Percentiles rank a stretch among this genome's conserved stretches.
Conservation (phyloP, 2,888 invertebrate species). For the Gasteruption jaculator region DNA sequence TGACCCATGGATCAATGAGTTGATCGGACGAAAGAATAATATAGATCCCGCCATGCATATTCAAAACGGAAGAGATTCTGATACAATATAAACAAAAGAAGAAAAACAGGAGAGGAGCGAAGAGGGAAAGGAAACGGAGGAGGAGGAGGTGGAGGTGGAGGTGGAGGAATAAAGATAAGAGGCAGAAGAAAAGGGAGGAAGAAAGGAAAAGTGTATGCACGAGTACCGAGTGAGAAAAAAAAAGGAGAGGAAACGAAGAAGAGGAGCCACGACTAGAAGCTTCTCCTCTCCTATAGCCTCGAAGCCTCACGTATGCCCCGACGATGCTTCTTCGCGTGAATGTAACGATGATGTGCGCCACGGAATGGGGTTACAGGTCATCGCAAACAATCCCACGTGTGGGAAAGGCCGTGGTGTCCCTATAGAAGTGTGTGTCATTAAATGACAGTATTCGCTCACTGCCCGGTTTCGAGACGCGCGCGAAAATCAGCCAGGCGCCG, state of each 20-base stretch:
- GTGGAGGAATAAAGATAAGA: too few relatives aligned
- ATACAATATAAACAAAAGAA: too few relatives aligned
- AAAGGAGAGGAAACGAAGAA: constrained; percentile 15
- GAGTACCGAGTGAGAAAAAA: constrained; percentile 6
- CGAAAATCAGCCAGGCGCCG: too few relatives aligned
- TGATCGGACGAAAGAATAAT: too few relatives aligned
- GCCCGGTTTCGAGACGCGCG: too few relatives aligned
- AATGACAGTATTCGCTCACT: background rate
- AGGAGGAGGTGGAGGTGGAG: too few relatives aligned
- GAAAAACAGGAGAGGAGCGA: constrained; percentile 13
- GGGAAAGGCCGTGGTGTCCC: constrained; percentile 43
- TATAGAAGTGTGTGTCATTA: too few relatives aligned
- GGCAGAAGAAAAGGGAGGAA: constrained; percentile 14
- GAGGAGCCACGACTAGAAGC: constrained; percentile 12
- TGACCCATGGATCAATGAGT: constrained; percentile 48
- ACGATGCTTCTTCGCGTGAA: constrained; percentile 37
- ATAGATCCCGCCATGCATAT: constrained; percentile 33
- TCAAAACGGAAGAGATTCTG: too few relatives aligned
- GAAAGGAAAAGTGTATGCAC: constrained; percentile 15
- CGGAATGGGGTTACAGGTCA: constrained; percentile 45
- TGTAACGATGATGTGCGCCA: constrained; percentile 44
- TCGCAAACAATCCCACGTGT: constrained; percentile 47
- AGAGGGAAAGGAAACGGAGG: constrained; percentile 16
- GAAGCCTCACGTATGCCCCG: constrained; percentile 24
- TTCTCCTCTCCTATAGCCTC: constrained; percentile 22